These are phyloP conservation scores for Ypsolopha scabrella DNA, from an alignment of 2,888 invertebrate species.

Conservation along the genomic window DNA sequence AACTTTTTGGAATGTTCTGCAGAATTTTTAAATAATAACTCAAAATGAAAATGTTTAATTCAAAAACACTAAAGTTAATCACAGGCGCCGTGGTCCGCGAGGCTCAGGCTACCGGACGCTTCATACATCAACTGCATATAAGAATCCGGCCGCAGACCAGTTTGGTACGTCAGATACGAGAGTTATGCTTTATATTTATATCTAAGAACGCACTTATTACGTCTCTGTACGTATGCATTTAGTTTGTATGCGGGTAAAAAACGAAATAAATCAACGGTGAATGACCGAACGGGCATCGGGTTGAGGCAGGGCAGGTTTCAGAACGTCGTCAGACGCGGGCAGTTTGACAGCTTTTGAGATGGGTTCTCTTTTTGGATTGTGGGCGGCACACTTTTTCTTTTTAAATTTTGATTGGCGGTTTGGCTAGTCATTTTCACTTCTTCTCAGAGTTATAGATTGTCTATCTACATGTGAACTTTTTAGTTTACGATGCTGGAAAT, in stretches of 20 bases:
- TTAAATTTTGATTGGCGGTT: slow-evolving; percentile 33
- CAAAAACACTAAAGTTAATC: slow-evolving; percentile 1
- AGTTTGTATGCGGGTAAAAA: slow-evolving; percentile 63
- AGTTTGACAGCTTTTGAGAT: slow-evolving; percentile 66
- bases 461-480: no score
- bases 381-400: slow-evolving; percentile 29
- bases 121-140: slow-evolving; percentile 14
- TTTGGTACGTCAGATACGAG: slow-evolving; percentile 43
- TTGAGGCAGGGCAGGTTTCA: slow-evolving; percentile 55
- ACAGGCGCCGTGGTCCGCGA: slow-evolving; percentile 1
- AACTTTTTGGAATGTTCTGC: no score
- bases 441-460: background rate
- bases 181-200: slow-evolving; percentile 48
- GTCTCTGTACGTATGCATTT: slow-evolving; percentile 36
- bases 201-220: slow-evolving; percentile 33
- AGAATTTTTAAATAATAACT: no score
- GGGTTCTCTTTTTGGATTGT: slow-evolving; percentile 63
- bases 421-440: slow-evolving; percentile 23
- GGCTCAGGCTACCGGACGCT: slow-evolving; percentile 10
- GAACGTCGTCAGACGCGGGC: slow-evolving; percentile 32
- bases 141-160: slow-evolving; percentile 50
- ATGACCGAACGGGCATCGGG: slow-evolving; percentile 41
- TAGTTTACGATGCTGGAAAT: no score
- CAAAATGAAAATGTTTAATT: background rate
- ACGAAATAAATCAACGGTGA: slow-evolving; percentile 58